Evolutionary conservation across 1,140 invertebrate genomes (phyloP).

Genomic region (Drosophila baimaii): DNA sequence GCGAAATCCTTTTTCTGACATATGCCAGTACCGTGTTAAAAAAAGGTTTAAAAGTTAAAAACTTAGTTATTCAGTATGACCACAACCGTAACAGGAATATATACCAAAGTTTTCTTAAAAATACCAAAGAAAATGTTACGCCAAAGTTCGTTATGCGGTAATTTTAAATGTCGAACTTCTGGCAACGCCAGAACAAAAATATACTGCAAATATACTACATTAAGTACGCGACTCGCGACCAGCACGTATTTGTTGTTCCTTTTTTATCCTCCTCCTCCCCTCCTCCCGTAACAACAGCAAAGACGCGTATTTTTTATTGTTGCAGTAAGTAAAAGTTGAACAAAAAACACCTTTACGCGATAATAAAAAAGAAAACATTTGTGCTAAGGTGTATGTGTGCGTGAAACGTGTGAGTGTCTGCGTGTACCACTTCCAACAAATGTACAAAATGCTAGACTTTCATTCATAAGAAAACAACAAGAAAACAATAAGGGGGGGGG

Average conservation of each 20-base stretch:
- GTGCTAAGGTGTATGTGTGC: neutral
- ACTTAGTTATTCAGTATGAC: neutral
- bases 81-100: neutral
- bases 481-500: constrained; percentile 5
- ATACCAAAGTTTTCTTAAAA: neutral
- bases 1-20: too few species aligned
- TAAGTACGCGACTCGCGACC: constrained; percentile 11
- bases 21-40: neutral
- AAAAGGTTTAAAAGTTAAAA: neutral
- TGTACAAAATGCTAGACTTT: constrained; percentile 25
- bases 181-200: neutral
- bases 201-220: constrained; percentile 10
- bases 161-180: neutral
- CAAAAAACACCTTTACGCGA: neutral
- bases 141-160: neutral
- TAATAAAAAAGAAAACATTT: neutral
- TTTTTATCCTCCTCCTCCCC: constrained; percentile 23
- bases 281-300: constrained; percentile 21
- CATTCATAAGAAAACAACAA: constrained; percentile 39
- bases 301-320: constrained; percentile 21
- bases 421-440: constrained; percentile 9
- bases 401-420: constrained; percentile 10
- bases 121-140: neutral
- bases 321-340: constrained; percentile 14
- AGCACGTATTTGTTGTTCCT: constrained; percentile 21